Percentiles rank a stretch among this genome's conserved stretches.
Conservation (phyloP, 2,113 vertebrate species). For the Chloroceryle aenea region DNA sequence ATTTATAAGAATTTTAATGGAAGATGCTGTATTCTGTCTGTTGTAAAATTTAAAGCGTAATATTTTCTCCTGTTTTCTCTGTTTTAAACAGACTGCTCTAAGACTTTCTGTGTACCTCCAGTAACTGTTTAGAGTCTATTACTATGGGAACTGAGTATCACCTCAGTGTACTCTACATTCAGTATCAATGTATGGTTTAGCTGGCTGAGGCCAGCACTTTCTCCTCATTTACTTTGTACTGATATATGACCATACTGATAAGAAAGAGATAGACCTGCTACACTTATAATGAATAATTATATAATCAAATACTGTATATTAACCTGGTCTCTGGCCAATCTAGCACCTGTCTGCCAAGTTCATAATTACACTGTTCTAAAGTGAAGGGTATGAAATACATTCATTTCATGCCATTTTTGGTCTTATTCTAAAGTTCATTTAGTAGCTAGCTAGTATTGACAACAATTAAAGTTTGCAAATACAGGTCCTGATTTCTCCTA, state of each 20-base stretch:
- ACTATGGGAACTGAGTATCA: neutral
- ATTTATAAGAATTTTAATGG: neutral
- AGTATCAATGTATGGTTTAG: conserved; percentile 27
- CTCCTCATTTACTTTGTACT: conserved; percentile 53
- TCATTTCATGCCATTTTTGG: conserved; percentile 13
- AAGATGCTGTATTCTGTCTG: neutral
- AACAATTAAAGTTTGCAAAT: conserved; percentile 35
- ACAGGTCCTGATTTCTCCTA: neutral
- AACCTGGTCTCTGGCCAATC: conserved; percentile 42
- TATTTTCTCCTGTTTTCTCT: neutral
- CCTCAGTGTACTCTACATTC: neutral
- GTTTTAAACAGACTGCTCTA: neutral
- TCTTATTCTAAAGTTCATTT: conserved; percentile 9
- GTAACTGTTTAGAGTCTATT: neutral
- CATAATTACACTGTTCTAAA: conserved; percentile 35
- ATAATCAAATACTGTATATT: conserved; percentile 55
- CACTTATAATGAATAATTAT: conserved; percentile 60
- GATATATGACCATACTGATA: conserved; percentile 48
- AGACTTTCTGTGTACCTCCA: neutral
- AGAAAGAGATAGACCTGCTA: conserved; percentile 43
- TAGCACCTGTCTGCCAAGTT: conserved; percentile 32
- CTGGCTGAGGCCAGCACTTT: conserved; percentile 46
- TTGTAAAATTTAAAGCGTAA: neutral
- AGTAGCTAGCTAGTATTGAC: neutral
- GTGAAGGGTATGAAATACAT: conserved; percentile 45